Evolutionary conservation across 1,140 invertebrate genomes (phyloP).

Genomic region (Hypothenemus hampei): DNA sequence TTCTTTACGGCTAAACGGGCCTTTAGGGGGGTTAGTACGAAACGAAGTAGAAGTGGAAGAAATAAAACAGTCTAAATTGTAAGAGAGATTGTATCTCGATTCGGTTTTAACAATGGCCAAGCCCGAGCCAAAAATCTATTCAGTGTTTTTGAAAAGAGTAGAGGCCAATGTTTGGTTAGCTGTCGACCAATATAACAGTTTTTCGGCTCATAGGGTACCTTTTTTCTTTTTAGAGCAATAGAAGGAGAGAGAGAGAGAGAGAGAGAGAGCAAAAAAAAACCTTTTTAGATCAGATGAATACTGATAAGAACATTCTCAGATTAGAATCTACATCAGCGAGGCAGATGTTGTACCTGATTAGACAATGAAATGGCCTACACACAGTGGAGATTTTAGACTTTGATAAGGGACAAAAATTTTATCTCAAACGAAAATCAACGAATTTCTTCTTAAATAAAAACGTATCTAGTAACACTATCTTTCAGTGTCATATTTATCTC

Average conservation of each 20-base stretch:
- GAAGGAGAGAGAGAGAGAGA: too few species aligned
- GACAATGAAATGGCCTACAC: constrained; percentile 29
- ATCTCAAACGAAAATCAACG: too few species aligned
- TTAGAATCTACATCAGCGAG: constrained; percentile 34
- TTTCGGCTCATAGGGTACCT: constrained; percentile 32
- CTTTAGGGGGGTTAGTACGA: too few species aligned
- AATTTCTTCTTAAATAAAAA: too few species aligned
- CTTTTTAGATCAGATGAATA: constrained; percentile 38
- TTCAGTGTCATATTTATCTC: too few species aligned
- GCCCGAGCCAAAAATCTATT: constrained; percentile 42
- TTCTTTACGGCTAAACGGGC: constrained; percentile 43
- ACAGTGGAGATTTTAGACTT: constrained; percentile 21
- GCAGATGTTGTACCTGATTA: constrained; percentile 37
- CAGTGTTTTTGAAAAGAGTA: constrained; percentile 39
- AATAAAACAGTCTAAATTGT: constrained; percentile 40
- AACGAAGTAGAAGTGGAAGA: constrained; percentile 33
- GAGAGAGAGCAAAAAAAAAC: constrained; percentile 20
- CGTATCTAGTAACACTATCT: too few species aligned
- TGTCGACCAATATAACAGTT: constrained; percentile 37
- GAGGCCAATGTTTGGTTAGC: constrained; percentile 44
- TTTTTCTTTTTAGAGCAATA: constrained; percentile 32
- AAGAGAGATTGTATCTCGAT: constrained; percentile 42
- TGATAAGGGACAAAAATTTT: too few species aligned
- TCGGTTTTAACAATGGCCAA: constrained; percentile 35
- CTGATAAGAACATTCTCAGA: constrained; percentile 36